Conservation (phyloP, 1,140 invertebrate species). For the Zaprionus capensis region DNA sequence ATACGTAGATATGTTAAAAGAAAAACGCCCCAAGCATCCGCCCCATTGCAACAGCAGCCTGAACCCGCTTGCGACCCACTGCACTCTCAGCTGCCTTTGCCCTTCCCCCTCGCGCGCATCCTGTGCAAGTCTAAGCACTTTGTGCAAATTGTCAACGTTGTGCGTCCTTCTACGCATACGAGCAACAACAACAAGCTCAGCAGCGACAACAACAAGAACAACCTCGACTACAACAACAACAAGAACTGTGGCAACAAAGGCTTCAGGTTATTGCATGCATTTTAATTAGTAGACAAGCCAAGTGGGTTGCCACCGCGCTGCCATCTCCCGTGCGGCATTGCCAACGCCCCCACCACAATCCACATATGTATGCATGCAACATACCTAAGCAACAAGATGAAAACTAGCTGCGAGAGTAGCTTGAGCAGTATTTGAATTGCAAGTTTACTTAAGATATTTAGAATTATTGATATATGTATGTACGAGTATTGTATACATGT, state of each 20-base stretch:
- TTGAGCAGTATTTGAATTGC: background rate
- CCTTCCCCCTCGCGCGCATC: background rate
- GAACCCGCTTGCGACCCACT: background rate
- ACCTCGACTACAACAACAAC: slow-evolving; percentile 15
- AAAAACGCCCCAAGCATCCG: background rate
- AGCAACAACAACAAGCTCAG: slow-evolving; percentile 29
- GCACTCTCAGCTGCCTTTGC: background rate
- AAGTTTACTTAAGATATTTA: background rate
- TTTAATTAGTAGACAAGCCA: slow-evolving; percentile 83
- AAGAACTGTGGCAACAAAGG: slow-evolving; percentile 75
- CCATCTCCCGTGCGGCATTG: slow-evolving; percentile 17
- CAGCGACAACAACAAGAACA: slow-evolving; percentile 48
- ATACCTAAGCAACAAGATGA: slow-evolving; percentile 50
- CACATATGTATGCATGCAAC: slow-evolving; percentile 37
- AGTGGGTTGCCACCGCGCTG: slow-evolving; percentile 67
- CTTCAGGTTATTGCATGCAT: slow-evolving; percentile 82
- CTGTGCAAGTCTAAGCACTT: slow-evolving; percentile 68
- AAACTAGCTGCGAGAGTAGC: slow-evolving; percentile 18
- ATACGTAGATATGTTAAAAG: slow-evolving; percentile 6
- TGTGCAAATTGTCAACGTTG: slow-evolving; percentile 74
- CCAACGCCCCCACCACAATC: slow-evolving; percentile 4
- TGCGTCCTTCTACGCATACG: slow-evolving; percentile 75
- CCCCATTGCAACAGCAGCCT: background rate
- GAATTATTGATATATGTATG: background rate
- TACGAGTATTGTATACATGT: background rate